These are phyloP conservation scores for Branchinecta lynchi DNA, from an alignment of 1,140 invertebrate genomes.

Conservation along the genomic window DNA sequence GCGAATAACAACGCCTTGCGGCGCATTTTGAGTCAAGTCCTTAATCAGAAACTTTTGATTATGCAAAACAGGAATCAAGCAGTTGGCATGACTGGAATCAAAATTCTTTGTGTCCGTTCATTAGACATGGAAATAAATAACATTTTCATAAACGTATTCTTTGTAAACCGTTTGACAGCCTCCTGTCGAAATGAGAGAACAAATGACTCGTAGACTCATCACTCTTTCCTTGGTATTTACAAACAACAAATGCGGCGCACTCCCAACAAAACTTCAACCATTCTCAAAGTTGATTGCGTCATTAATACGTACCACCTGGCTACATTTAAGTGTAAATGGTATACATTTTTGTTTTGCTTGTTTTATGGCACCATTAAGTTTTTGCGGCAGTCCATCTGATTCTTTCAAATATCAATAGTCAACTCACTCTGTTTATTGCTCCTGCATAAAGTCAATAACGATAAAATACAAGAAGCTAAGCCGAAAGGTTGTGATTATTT, in stretches of 20 bases:
- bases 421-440: too few relatives aligned
- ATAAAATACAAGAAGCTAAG: too few relatives aligned
- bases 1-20: too few relatives aligned
- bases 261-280: background rate
- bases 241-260: background rate
- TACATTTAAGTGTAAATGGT: background rate
- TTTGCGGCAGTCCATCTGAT: too few relatives aligned
- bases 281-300: background rate
- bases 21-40: background rate
- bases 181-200: background rate
- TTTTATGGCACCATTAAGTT: background rate
- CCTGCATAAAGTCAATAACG: too few relatives aligned
- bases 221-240: background rate
- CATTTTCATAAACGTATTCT: background rate
- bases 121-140: constrained; percentile 3
- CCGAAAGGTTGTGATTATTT: too few relatives aligned
- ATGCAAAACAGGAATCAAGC: constrained; percentile 9
- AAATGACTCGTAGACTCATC: background rate
- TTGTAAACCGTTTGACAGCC: background rate
- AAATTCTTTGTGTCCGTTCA: constrained; percentile 10
- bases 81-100: background rate
- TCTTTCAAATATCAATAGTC: too few relatives aligned
- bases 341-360: background rate
- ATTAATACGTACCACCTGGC: background rate
- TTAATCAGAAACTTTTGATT: constrained; percentile 1